Evolutionary conservation across 2,888 invertebrate species (phyloP).

Genomic region (Drosophila niveifrons): DNA sequence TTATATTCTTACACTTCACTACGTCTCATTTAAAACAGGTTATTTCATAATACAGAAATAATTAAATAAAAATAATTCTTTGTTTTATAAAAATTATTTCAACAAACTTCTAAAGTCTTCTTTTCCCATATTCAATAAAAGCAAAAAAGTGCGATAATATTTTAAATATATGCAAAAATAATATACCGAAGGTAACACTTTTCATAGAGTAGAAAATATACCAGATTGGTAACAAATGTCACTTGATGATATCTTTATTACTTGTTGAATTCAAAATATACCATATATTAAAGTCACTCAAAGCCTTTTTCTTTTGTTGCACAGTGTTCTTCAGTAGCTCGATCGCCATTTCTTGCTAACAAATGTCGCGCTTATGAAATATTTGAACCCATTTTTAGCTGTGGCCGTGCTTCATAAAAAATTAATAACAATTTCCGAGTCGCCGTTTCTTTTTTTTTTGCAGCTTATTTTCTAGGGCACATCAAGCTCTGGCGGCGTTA

Average conservation of each 20-base stretch:
- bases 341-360: slow-evolving; percentile 53
- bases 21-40: background rate
- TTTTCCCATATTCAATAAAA: no score
- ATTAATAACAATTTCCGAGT: slow-evolving; percentile 49
- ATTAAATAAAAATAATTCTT: no score
- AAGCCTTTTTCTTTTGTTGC: background rate
- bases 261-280: no score
- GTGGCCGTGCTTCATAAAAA: slow-evolving; percentile 39
- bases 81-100: no score
- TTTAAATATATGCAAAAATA: no score
- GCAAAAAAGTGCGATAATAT: background rate
- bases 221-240: no score
- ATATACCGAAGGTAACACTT: no score
- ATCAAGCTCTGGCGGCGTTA: slow-evolving; percentile 35
- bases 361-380: slow-evolving; percentile 56
- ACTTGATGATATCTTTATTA: no score
- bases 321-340: slow-evolving; percentile 32
- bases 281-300: no score
- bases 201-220: background rate
- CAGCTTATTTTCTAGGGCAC: slow-evolving; percentile 31
- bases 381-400: slow-evolving; percentile 56
- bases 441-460: slow-evolving; percentile 8
- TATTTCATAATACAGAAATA: no score
- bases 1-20: slow-evolving; percentile 26
- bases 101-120: no score